Evolutionary conservation across 2,888 invertebrate genomes (phyloP), one percentile per base, ranked within the genome.

Genomic region (Cephus rjabovi): DNA sequence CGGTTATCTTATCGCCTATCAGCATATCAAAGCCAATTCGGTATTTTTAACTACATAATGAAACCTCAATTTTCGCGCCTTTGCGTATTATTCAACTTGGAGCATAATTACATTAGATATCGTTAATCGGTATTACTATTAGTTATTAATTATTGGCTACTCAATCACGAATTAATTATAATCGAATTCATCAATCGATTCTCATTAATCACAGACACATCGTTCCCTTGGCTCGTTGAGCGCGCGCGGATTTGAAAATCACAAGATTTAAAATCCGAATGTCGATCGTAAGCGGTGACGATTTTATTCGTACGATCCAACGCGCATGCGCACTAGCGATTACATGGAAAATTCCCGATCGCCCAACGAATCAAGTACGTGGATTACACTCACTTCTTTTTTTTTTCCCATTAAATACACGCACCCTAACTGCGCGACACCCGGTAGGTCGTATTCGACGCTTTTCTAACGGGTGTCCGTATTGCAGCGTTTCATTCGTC

Each of bases 1-100:
- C 37, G 35, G 31, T 75, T 37, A 75, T 75, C 35, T 40, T 75
- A 75, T 77, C 69, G 40, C 40, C 11, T 73, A 76, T 37, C 69
- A 71, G 71, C 75, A 77, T 77, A 77, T 77, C 77, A 77, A 77
- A 77, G 77, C 77, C 77, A 77, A 77, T 77, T 77, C 77, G 77
- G 40, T 77, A 71, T 71, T 71, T 71, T 71, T 71, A 71, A 71
- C 71, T 31, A 71, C 12, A 30, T 12, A 71, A 71, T 71, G 71
- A 71, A 71, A 71, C 71, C 71, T 71, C 71, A 4, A 33, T 33
- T 71, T 71, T 33, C 71, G 71, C 71, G 71, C 31, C 71, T 71
- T 70, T 30, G 71, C 71, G 33, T 15, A 71, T 71, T 71, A 71
- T 37, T 76, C 34, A 30, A 31, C 69, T 77, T 74, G 74, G 69